These are phyloP conservation scores for Apteryx owenii DNA, from an alignment of 2,113 vertebrate species.

Conservation along the genomic window DNA sequence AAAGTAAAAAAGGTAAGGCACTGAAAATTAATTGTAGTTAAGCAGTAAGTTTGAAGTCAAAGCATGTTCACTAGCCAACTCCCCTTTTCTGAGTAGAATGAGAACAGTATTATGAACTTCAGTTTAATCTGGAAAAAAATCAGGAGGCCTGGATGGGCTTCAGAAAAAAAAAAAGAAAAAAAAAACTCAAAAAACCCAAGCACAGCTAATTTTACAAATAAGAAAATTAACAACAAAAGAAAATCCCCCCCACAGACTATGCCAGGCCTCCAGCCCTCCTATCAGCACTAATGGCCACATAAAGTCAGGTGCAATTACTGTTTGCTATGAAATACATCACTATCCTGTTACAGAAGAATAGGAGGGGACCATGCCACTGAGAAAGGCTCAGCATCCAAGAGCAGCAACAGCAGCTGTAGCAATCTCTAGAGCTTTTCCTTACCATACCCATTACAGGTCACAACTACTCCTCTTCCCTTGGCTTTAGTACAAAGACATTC, in stretches of 20 bases:
- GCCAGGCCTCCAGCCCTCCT: neutral
- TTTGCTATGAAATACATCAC: neutral
- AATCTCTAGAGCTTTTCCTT: slow-evolving; percentile 30
- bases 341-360: neutral
- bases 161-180: neutral
- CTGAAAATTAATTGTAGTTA: neutral
- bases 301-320: neutral
- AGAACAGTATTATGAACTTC: neutral
- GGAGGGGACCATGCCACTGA: neutral
- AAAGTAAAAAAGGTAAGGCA: neutral
- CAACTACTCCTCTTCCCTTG: slow-evolving; percentile 43
- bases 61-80: neutral
- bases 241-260: neutral
- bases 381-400: slow-evolving; percentile 17
- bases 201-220: neutral
- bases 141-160: neutral
- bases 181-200: neutral
- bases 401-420: slow-evolving; percentile 33
- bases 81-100: neutral
- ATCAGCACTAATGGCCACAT: neutral
- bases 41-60: neutral
- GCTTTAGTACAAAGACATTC: slow-evolving; percentile 53
- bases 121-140: neutral
- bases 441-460: slow-evolving; percentile 11
- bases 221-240: neutral